Evolutionary conservation across 2,797 vertebrate species (phyloP).

Genomic region (Mallotus villosus): DNA sequence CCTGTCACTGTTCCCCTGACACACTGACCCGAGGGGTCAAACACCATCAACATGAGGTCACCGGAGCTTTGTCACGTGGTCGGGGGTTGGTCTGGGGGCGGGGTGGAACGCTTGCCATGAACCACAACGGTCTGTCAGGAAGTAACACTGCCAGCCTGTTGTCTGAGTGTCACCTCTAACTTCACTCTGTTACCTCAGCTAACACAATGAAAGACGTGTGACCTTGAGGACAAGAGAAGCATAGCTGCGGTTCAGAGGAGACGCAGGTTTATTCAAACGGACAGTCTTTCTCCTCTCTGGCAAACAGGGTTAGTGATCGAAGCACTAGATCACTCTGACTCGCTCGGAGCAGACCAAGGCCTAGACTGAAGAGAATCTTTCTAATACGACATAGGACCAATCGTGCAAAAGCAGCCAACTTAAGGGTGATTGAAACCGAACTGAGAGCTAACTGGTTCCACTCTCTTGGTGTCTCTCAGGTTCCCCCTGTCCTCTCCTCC

Average conservation of each 20-base stretch:
- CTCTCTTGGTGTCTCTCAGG: not conserved
- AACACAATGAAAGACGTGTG: not conserved
- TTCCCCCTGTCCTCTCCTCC: not conserved
- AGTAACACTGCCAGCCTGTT: constrained; percentile 46
- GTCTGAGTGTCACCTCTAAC: constrained; percentile 10
- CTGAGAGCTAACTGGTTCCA: no score
- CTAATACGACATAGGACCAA: not conserved
- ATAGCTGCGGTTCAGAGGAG: not conserved
- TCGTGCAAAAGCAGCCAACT: not conserved
- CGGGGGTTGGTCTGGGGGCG: constrained; percentile 19
- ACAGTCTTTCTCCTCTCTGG: not conserved
- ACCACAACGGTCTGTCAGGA: constrained; percentile 46
- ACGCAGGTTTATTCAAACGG: not conserved
- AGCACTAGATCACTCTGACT: not conserved
- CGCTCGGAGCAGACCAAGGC: no score
- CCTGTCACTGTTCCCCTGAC: constrained; percentile 58
- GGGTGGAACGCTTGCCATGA: constrained; percentile 34
- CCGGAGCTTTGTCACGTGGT: constrained; percentile 39
- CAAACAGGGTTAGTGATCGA: not conserved
- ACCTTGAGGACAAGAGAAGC: not conserved
- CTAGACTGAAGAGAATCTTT: not conserved
- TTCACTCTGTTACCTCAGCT: not conserved
- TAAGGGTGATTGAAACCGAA: no score
- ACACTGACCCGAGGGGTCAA: constrained; percentile 54
- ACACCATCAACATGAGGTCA: constrained; percentile 59